These are phyloP conservation scores for Amphibalanus amphitrite DNA, from an alignment of 1,140 invertebrate species.

Conservation along the genomic window DNA sequence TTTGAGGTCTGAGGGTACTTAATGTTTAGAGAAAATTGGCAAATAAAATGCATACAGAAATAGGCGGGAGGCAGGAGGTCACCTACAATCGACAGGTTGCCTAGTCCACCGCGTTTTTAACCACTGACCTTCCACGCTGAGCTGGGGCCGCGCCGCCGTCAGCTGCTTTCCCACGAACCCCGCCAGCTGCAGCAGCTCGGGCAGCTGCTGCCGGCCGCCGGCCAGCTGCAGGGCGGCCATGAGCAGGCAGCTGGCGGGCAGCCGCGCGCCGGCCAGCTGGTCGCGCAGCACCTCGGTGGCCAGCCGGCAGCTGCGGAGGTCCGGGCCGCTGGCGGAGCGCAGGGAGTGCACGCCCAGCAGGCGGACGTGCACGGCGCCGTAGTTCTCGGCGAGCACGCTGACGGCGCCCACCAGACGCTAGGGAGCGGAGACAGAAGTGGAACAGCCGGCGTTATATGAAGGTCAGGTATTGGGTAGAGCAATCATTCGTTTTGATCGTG, in stretches of 20 bases:
- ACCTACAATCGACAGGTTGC: too few relatives aligned
- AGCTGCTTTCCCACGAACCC: neutral
- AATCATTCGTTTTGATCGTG: neutral
- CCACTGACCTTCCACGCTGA: neutral
- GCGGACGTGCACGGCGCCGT: neutral
- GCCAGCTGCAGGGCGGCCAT: neutral
- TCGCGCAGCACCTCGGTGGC: neutral
- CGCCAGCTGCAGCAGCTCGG: neutral
- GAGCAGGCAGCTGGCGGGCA: neutral
- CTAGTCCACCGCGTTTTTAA: too few relatives aligned
- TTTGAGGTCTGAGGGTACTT: too few relatives aligned
- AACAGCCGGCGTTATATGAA: too few relatives aligned
- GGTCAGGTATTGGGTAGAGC: neutral
- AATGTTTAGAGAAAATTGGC: too few relatives aligned
- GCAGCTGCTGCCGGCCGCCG: neutral
- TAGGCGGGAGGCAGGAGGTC: too few relatives aligned
- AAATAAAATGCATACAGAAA: too few relatives aligned
- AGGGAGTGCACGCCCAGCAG: neutral
- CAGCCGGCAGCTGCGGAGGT: neutral
- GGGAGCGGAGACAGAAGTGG: too few relatives aligned
- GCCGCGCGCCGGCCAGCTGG: neutral
- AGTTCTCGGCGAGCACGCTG: slow-evolving; percentile 4
- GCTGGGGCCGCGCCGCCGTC: too few relatives aligned
- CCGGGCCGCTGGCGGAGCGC: too few relatives aligned
- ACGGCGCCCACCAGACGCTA: slow-evolving; percentile 5